phyloP scores from a whole-genome alignment of 2,797 vertebrate genomes.

The Acanthurus lineatus region DNA sequence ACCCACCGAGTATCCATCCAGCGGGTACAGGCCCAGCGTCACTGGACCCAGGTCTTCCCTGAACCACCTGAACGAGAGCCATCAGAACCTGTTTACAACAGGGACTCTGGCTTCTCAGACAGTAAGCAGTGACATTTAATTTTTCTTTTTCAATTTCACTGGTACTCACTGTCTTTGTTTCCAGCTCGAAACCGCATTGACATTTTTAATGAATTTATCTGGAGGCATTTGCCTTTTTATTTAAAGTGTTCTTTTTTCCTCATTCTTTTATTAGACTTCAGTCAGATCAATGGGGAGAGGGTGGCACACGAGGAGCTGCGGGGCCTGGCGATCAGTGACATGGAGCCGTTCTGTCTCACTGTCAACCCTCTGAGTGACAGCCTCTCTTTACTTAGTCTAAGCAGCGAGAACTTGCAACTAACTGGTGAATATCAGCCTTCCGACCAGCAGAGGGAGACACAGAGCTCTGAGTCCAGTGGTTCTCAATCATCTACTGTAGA shows the following conservation, averaged over 20 bases:
- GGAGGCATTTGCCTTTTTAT: background rate
- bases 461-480: conserved; percentile 92
- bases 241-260: conserved; percentile 9
- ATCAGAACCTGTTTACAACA: conserved; percentile 80
- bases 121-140: conserved; percentile 80
- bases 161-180: background rate
- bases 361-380: conserved; percentile 98
- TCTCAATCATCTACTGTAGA: conserved; percentile 93
- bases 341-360: conserved; percentile 97
- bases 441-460: conserved; percentile 91
- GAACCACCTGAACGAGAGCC: conserved; percentile 84
- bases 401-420: conserved; percentile 96
- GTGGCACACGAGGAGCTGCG: conserved; percentile 84
- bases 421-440: conserved; percentile 91
- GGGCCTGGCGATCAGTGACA: conserved; percentile 89
- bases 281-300: conserved; percentile 81
- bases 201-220: background rate
- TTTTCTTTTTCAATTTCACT: conserved; percentile 2
- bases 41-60: conserved; percentile 88
- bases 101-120: conserved; percentile 88
- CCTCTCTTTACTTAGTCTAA: conserved; percentile 95
- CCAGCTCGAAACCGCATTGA: background rate
- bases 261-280: conserved; percentile 78
- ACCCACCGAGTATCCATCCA: conserved; percentile 98
- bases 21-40: conserved; percentile 94